phyloP scores from a whole-genome alignment of 2,888 invertebrate genomes.

The Chelonus formosanus region DNA sequence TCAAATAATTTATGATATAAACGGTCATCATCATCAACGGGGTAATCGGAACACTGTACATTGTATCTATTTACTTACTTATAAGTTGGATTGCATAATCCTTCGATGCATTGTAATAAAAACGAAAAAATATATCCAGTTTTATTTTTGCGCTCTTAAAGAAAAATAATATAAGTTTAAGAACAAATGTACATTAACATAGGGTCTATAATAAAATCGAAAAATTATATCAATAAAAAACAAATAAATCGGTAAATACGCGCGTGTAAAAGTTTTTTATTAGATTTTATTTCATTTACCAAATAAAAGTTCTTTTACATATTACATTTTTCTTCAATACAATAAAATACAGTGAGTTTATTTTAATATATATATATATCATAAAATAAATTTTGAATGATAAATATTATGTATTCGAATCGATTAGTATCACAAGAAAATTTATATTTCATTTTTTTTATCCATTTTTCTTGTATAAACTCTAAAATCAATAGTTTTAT shows the following conservation, averaged over 20 bases:
- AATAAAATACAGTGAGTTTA: too few species aligned
- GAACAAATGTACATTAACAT: slow-evolving; percentile 60
- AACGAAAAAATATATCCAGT: slow-evolving; percentile 53
- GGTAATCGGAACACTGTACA: slow-evolving; percentile 54
- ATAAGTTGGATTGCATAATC: slow-evolving; percentile 52
- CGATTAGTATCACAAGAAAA: too few species aligned
- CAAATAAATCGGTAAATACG: too few species aligned
- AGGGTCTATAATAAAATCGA: slow-evolving; percentile 44
- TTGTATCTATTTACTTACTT: slow-evolving; percentile 54
- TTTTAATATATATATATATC: too few species aligned
- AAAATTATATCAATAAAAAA: too few species aligned
- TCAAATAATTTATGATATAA: slow-evolving; percentile 49
- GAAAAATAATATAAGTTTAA: slow-evolving; percentile 48
- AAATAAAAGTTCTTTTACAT: not conserved
- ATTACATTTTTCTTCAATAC: too few species aligned
- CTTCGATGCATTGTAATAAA: slow-evolving; percentile 52
- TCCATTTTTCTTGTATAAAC: slow-evolving; percentile 48
- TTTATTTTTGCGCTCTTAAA: slow-evolving; percentile 61
- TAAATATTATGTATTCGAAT: too few species aligned
- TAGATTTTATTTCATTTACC: too few species aligned
- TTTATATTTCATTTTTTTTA: slow-evolving; percentile 25
- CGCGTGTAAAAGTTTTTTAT: too few species aligned
- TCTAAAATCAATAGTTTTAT: slow-evolving; percentile 52
- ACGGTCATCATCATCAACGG: slow-evolving; percentile 31
- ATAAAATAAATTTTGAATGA: too few species aligned